Base-by-base conservation (phyloP, 2,113 vertebrate species). In the Aythya baeri region DNA sequence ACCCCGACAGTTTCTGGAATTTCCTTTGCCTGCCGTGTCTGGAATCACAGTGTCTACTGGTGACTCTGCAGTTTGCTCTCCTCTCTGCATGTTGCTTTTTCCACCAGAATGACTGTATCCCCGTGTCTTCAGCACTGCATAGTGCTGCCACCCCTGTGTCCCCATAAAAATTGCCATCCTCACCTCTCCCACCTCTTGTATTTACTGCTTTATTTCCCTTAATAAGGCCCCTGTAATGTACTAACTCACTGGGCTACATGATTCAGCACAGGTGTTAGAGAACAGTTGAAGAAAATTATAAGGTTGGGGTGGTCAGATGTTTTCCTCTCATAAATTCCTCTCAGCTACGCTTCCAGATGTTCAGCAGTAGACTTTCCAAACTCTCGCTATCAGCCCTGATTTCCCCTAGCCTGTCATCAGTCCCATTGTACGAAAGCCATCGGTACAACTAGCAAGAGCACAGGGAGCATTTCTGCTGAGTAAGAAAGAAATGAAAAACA, bases 291-390 rank as follows among this genome's bases (percentile, higher is more conserved):
- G 59, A 86, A 80, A 86, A 86, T 88, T 66, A 10, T 15, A 80
- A 85, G 71, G 71, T 41, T 89, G 41, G 44, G 27, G 50, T 80
- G 55, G 74, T 85, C 75, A 94, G 43, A 91, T 85, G n/a, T 83
- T 87, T 95, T 94, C 18, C 49, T 89, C 71, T 73, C 63, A 76
- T 66, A 91, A 89, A 85, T 94, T 96, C 84, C 41, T 91, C 59
- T 87, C 89, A 75, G 74, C 59, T 80, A n/a, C n/a, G 27, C 74
- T 92, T 95, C 84, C 84, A 95, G 78, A 95, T 95, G 87, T 89
- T 85, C 63, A 70, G 71, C 87, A 76, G 22, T 2, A 18, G 67
- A 54, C 63, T 76, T 89, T 80, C 61, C 83, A 84, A 90, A 81
- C 86, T 79, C 57, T 49, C 0, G 1, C 49, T 66, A 79, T 92